These are phyloP conservation scores for Drosophila tani DNA, from an alignment of 1,140 invertebrate species.

Conservation along the genomic window DNA sequence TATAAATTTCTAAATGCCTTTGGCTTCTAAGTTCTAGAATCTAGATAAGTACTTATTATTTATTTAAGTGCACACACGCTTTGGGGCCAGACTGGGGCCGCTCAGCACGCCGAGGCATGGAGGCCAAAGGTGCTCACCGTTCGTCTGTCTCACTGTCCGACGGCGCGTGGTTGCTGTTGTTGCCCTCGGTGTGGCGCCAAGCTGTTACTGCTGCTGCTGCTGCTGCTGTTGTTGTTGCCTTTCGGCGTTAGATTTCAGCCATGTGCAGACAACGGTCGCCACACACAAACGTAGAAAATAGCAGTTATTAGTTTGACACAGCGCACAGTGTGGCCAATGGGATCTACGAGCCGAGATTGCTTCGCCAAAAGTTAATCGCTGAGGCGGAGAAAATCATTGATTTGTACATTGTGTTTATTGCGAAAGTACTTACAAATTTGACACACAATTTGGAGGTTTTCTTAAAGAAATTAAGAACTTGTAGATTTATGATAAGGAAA, in stretches of 20 bases:
- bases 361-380: slow-evolving; percentile 11
- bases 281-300: slow-evolving; percentile 55
- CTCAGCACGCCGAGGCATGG: slow-evolving; percentile 71
- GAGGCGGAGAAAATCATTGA: slow-evolving; percentile 22
- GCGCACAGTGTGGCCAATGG: slow-evolving; percentile 50
- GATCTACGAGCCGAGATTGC: slow-evolving; percentile 1
- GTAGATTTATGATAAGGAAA: background rate
- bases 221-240: slow-evolving; percentile 27
- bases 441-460: background rate
- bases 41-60: background rate
- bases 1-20: accelerated
- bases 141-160: slow-evolving; percentile 19
- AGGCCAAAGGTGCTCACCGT: slow-evolving; percentile 75
- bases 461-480: too few relatives aligned
- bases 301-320: slow-evolving; percentile 64
- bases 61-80: slow-evolving; percentile 20
- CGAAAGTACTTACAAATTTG: slow-evolving; percentile 13
- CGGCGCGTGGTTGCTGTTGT: slow-evolving; percentile 20
- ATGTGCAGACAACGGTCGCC: slow-evolving; percentile 70
- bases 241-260: slow-evolving; percentile 75
- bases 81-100: slow-evolving; percentile 63
- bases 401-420: slow-evolving; percentile 13
- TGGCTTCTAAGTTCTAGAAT: too few relatives aligned
- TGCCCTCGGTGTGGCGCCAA: slow-evolving; percentile 67
- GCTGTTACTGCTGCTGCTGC: slow-evolving; percentile 57